Evolutionary conservation across 2,797 vertebrate genomes (phyloP).

Genomic region (Platalea minor): DNA sequence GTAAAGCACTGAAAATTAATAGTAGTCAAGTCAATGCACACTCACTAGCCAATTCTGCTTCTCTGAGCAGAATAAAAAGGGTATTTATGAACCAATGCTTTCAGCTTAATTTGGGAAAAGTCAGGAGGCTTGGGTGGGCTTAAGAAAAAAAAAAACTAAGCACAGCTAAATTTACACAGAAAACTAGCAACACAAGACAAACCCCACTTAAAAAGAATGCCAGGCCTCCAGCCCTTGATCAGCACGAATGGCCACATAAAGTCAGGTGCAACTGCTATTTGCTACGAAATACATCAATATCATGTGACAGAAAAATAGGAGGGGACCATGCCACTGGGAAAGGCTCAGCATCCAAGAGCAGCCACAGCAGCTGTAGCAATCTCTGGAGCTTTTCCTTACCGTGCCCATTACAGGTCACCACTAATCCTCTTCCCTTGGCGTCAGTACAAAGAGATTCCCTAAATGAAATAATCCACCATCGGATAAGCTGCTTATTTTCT

Average conservation of each 20-base stretch:
- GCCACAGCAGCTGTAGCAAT: constrained; percentile 10
- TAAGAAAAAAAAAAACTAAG: not conserved
- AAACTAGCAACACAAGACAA: not conserved
- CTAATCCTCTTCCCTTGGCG: constrained; percentile 43
- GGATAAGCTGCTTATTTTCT: constrained; percentile 23
- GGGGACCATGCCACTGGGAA: not conserved
- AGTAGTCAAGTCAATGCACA: not conserved
- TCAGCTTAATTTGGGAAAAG: not conserved
- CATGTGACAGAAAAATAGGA: not conserved
- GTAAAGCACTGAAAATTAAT: not conserved
- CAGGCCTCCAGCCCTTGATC: not conserved
- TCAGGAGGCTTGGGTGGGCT: not conserved
- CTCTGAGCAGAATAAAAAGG: not conserved
- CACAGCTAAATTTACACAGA: not conserved
- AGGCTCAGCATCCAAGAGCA: constrained; percentile 10
- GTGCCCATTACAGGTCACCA: constrained; percentile 6
- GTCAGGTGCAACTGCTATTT: not conserved
- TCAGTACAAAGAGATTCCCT: constrained; percentile 43
- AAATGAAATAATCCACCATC: constrained; percentile 34
- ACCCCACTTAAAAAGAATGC: not conserved
- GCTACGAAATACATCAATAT: not conserved
- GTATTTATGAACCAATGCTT: not conserved
- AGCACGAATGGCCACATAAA: not conserved
- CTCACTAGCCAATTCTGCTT: not conserved
- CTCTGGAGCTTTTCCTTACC: constrained; percentile 30